These are phyloP conservation scores for Lagorchestes hirsutus DNA, from an alignment of 2,797 vertebrate species.

Conservation along the genomic window DNA sequence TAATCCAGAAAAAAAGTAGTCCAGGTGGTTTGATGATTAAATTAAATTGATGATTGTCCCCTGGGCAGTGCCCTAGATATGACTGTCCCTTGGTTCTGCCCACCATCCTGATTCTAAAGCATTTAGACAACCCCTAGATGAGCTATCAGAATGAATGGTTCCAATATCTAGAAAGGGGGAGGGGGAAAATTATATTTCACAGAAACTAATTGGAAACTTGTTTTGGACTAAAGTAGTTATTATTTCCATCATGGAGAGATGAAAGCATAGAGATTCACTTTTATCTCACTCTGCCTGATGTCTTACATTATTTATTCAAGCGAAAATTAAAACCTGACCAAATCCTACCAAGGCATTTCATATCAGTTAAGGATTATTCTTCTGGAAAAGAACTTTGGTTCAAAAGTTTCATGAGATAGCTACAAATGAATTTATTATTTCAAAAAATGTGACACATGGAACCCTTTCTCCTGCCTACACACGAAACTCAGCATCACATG, in stretches of 20 bases:
- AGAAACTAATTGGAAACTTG: constrained; percentile 90
- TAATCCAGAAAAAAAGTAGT: constrained; percentile 72
- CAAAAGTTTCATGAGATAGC: constrained; percentile 84
- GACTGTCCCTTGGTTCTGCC: constrained; percentile 79
- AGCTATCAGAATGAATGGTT: constrained; percentile 86
- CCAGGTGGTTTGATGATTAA: constrained; percentile 63
- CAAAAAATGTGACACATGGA: constrained; percentile 78
- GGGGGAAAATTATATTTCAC: constrained; percentile 86
- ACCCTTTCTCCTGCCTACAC: constrained; percentile 57
- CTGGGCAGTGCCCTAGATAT: constrained; percentile 73
- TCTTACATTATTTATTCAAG: constrained; percentile 88
- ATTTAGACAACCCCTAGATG: constrained; percentile 88
- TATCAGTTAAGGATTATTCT: constrained; percentile 87
- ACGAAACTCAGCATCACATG: constrained; percentile 38
- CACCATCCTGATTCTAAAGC: constrained; percentile 80
- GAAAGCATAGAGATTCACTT: constrained; percentile 88
- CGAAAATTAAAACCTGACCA: constrained; percentile 89
- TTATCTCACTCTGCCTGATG: constrained; percentile 87
- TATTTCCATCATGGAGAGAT: constrained; percentile 88
- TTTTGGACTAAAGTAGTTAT: constrained; percentile 89
- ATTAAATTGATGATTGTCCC: constrained; percentile 69
- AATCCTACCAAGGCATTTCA: constrained; percentile 83
- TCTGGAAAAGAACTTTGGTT: constrained; percentile 85
- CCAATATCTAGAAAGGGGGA: constrained; percentile 80
- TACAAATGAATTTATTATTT: constrained; percentile 83